These are phyloP conservation scores for Thamnophis sirtalis DNA, from an alignment of 2,113 vertebrate genomes.

Conservation along the genomic window DNA sequence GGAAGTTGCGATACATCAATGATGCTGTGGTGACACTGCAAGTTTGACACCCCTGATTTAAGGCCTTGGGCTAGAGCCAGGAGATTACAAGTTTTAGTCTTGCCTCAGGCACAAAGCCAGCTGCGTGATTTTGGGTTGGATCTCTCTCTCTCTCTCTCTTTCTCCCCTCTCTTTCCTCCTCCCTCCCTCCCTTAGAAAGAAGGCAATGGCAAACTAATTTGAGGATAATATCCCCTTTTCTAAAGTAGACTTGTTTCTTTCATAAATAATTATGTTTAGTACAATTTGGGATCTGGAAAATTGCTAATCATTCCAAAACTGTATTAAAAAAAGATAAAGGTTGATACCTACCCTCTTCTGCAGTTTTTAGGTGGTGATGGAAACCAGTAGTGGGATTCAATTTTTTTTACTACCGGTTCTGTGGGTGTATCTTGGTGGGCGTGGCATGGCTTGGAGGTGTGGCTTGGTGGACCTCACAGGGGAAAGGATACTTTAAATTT, in stretches of 20 bases:
- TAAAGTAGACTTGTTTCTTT: background rate
- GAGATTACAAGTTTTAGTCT: background rate
- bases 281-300: background rate
- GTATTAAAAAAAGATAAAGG: background rate
- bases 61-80: background rate
- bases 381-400: background rate
- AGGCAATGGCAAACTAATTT: background rate
- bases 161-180: too few relatives aligned
- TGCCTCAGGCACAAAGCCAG: background rate
- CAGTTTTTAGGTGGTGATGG: background rate
- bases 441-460: too few relatives aligned
- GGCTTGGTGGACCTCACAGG: too few relatives aligned
- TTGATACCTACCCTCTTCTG: background rate
- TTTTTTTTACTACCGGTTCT: too few relatives aligned
- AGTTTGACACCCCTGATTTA: too few relatives aligned
- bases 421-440: too few relatives aligned
- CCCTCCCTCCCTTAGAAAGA: background rate
- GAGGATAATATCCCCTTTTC: background rate
- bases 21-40: too few relatives aligned
- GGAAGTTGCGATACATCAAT: too few relatives aligned
- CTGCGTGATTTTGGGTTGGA: background rate
- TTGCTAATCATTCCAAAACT: background rate
- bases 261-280: background rate
- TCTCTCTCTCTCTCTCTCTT: background rate
- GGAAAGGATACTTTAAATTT: too few relatives aligned